Base-by-base conservation (phyloP, 2,888 invertebrate genomes). In the Scaptomyza flava region DNA sequence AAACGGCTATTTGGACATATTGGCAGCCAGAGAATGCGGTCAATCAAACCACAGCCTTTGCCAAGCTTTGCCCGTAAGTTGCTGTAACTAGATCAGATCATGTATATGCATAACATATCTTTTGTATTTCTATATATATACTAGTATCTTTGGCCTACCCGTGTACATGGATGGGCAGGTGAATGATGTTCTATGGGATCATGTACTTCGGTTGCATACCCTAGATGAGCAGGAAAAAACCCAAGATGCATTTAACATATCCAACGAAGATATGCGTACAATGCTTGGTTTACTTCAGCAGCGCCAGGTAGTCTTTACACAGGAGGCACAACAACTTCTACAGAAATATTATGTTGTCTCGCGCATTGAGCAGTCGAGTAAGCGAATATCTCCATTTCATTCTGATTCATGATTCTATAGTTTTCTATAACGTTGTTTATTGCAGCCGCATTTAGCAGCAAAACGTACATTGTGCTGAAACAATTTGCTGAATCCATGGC, bases 301-400 rank as follows among this genome's bases (percentile, higher is more conserved):
- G 50, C 77, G 83, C 1, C 66, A 81, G 45, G 80, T 89, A 0
- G 63, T 76, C 11, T 73, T 91, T 3, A 77, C 85, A 0, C 23
- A 71, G 5, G 84, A 88, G 17, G 93, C 93, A 0, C 79, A 89
- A 6, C 72, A 87, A 12, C 77, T 93, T 59, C 84, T 93, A 12
- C 90, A 91, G 63, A 91, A 92, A 56, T 93, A 93, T 77, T 93
- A 92, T 80, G 91, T 93, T 0, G 91, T 92, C 9, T 91, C 92
- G 9, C 89, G 93, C 51, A 81, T 87, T 33, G 83, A 90, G 20
- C 88, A 92, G 43, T 90, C 92, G 20, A 91, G 93, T 91, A 66
- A 66, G 65, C 46, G 27, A 3, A 52, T 41, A 31, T 42, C 43
- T 2, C 38, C 20, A n/a, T 61, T 20, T 72, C 63, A 51, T 31